Evolutionary conservation across 2,797 vertebrate species (phyloP), one percentile per base, ranked within the genome.

Genomic region (Aldrovandia affinis): DNA sequence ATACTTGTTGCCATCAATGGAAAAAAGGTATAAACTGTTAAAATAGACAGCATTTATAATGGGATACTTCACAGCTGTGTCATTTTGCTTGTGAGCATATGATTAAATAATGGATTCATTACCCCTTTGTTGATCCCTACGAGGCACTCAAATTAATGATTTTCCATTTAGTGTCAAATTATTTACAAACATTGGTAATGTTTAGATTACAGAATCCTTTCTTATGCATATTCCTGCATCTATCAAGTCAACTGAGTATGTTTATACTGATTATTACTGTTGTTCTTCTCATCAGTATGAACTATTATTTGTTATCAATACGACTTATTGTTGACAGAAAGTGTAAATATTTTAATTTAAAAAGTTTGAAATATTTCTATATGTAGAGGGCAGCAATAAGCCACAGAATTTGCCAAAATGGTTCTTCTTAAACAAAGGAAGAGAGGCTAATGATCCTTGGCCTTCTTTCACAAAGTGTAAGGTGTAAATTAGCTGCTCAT

Each of bases 321-420:
- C 30, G 5, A 8, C 5, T 75, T 15, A 44, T 25, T 42, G 70
- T 75, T 73, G 18, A 36, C 33, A 73, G 15, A 73, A 63, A 7
- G 7, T 63, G 0, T 63, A n/a, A 0, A 36, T 20, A 14, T 28
- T 57, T 54, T 55, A 59, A n/a, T 44, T 55, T 30, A 20, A 59
- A 10, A 12, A n/a, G 36, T 52, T 61, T n/a, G 25, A 77, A 55
- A 54, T 10, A 15, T 59, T 54, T 52, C 39, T 15, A 87, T 81
- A 86, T 82, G 84, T 84, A 88, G 83, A 85, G 28, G 85, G 85
- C 80, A 88, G 83, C 54, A 70, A 59, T 55, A 86, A 88, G 86
- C 85, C 65, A 78, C 79, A 85, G 22, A 52, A 52, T 54, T 28
- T 18, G 42, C 52, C 28, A 65, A n/a, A 57, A 52, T 8, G 10